phyloP scores from a whole-genome alignment of 2,888 invertebrate species.

The Watsonalla binaria region DNA sequence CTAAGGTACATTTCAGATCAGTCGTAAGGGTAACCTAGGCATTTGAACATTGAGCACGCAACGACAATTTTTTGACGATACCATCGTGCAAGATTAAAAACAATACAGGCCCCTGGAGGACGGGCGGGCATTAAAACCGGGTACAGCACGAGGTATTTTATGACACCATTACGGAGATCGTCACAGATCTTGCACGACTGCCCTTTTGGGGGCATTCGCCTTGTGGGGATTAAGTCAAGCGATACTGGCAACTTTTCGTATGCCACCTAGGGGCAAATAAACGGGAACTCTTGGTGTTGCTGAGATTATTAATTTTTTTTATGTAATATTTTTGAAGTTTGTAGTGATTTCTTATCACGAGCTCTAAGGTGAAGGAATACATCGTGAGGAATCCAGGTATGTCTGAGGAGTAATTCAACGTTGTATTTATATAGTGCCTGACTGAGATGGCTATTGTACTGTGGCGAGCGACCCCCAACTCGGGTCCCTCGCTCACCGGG shows the following conservation, averaged over 20 bases:
- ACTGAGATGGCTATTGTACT: too few species aligned
- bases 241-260: neutral
- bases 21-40: neutral
- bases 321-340: too few species aligned
- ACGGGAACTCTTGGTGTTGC: too few species aligned
- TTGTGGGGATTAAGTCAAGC: conserved; percentile 9
- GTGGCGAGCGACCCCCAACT: too few species aligned
- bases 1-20: neutral
- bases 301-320: too few species aligned
- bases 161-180: conserved; percentile 32
- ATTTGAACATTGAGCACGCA: conserved; percentile 4
- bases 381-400: too few species aligned
- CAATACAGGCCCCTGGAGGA: conserved; percentile 26
- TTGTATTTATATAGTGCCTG: too few species aligned
- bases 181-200: conserved; percentile 30
- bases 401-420: too few species aligned
- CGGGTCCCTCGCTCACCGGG: too few species aligned
- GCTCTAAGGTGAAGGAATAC: too few species aligned
- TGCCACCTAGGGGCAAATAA: too few species aligned
- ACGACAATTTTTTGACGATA: conserved; percentile 7
- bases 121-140: conserved; percentile 21
- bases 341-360: too few species aligned
- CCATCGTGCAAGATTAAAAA: conserved; percentile 29
- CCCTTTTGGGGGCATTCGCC: conserved; percentile 23
- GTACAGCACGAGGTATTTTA: conserved; percentile 33